Evolutionary conservation across 2,797 vertebrate genomes (phyloP).

Genomic region (Delichon dasypus): DNA sequence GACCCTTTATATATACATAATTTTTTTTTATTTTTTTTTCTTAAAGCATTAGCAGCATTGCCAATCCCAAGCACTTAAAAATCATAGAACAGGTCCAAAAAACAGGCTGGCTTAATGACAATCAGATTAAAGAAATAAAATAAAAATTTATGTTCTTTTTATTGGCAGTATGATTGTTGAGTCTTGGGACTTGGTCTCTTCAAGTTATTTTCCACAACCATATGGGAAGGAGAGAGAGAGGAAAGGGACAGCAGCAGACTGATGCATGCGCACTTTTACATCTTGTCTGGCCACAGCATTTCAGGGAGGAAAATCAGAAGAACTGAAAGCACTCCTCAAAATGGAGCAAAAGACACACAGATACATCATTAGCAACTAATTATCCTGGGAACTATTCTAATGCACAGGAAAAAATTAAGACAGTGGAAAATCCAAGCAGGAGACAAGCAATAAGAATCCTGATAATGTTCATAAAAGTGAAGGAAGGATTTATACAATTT

Average conservation of each 20-base stretch:
- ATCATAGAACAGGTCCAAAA: neutral
- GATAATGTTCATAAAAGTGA: neutral
- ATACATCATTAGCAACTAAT: neutral
- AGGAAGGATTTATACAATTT: neutral
- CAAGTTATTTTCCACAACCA: constrained; percentile 31
- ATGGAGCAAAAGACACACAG: neutral
- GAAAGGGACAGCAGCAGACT: neutral
- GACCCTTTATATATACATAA: too few species aligned
- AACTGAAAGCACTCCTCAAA: neutral
- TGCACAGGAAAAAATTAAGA: constrained; percentile 45
- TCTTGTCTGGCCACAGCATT: neutral
- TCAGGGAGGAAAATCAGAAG: neutral
- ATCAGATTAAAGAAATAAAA: constrained; percentile 67
- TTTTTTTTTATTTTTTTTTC: neutral
- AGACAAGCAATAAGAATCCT: constrained; percentile 22
- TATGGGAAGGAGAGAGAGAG: neutral
- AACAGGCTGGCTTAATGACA: constrained; percentile 37
- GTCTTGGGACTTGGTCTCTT: neutral
- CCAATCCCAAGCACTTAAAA: constrained; percentile 43
- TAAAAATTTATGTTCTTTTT: constrained; percentile 57
- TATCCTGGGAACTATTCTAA: neutral
- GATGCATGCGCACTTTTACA: neutral
- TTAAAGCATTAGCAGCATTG: neutral
- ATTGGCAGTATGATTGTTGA: constrained; percentile 22
- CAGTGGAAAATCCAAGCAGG: constrained; percentile 49